Evolutionary conservation across 1,140 invertebrate genomes (phyloP).

Genomic region (Agrilus planipennis): DNA sequence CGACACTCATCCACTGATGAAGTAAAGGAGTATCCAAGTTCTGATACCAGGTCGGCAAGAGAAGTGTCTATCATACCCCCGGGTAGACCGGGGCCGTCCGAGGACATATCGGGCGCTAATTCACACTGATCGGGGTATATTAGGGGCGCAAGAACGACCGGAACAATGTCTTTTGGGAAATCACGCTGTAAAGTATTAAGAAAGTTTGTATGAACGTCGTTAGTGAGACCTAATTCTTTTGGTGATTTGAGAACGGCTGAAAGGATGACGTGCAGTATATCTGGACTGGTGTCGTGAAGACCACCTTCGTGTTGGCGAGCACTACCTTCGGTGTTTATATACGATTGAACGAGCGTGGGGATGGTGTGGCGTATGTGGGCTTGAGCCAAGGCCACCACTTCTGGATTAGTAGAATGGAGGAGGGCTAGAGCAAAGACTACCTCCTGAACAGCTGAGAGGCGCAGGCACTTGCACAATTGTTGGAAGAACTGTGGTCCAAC

Average conservation of each 20-base stretch:
- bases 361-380: conserved; percentile 72
- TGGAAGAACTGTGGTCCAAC: conserved; percentile 64
- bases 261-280: conserved; percentile 75
- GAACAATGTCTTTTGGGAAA: conserved; percentile 76
- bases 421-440: conserved; percentile 77
- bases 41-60: conserved; percentile 72
- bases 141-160: conserved; percentile 75
- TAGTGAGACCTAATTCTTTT: conserved; percentile 46
- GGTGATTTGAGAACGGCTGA: conserved; percentile 45
- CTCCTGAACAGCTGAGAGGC: conserved; percentile 76
- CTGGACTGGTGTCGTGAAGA: conserved; percentile 75
- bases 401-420: conserved; percentile 62
- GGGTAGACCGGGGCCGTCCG: conserved; percentile 37
- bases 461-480: conserved; percentile 71
- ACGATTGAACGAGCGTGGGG: conserved; percentile 72
- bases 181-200: conserved; percentile 68
- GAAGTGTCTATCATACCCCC: conserved; percentile 57
- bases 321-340: conserved; percentile 63
- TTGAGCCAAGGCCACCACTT: conserved; percentile 56
- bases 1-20: conserved; percentile 80
- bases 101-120: conserved; percentile 49
- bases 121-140: conserved; percentile 71
- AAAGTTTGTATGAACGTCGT: conserved; percentile 68
- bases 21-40: conserved; percentile 80
- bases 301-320: conserved; percentile 63